These are phyloP conservation scores for Zosterops borbonicus DNA, from an alignment of 2,113 vertebrate genomes.

Conservation along the genomic window DNA sequence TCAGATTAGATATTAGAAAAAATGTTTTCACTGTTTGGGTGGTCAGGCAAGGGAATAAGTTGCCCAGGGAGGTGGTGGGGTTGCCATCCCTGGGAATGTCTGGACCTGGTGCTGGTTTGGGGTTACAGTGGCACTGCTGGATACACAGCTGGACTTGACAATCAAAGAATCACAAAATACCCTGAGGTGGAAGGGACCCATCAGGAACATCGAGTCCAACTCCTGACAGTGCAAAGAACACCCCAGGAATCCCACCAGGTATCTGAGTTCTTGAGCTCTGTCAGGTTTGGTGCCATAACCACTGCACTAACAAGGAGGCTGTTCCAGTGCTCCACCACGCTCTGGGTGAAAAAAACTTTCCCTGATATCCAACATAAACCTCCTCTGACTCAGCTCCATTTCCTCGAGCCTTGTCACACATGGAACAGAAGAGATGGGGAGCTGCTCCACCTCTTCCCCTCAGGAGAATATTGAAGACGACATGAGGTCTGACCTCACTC, in stretches of 20 bases:
- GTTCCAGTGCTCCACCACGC: fast-evolving
- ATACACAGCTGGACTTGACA: fast-evolving
- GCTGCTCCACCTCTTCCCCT: too few species aligned
- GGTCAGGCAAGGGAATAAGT: fast-evolving
- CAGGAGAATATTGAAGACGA: fast-evolving
- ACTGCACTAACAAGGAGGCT: background rate
- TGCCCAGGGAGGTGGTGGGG: too few species aligned
- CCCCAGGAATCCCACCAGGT: fast-evolving
- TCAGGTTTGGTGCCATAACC: too few species aligned
- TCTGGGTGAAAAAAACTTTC: fast-evolving
- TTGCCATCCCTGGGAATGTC: too few species aligned
- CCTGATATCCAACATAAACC: fast-evolving
- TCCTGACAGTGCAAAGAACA: fast-evolving
- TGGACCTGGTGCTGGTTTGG: background rate
- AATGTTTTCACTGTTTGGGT: background rate
- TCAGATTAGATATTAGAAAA: background rate
- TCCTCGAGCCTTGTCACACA: fast-evolving
- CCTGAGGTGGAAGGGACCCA: fast-evolving
- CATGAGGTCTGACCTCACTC: fast-evolving
- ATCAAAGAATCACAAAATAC: background rate
- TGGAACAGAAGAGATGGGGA: fast-evolving
- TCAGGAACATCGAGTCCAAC: fast-evolving
- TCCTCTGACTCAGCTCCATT: too few species aligned
- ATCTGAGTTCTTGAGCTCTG: too few species aligned
- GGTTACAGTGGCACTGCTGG: too few species aligned